Evolutionary conservation across 2,888 invertebrate genomes (phyloP).

Genomic region (Tetrapedia diversipes): DNA sequence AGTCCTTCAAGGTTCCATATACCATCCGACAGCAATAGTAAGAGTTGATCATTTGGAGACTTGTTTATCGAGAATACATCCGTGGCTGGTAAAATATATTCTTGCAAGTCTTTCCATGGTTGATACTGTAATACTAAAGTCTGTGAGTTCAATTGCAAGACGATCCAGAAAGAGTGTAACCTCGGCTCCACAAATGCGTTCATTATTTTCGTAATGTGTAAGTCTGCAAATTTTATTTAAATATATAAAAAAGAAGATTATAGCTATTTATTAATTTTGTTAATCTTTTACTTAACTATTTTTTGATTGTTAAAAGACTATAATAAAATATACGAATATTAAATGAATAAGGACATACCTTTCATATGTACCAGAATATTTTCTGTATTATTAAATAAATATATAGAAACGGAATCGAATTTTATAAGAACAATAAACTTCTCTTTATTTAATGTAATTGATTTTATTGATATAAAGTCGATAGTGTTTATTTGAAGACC

Average conservation of each 20-base stretch:
- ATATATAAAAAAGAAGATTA: background rate
- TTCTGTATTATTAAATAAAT: background rate
- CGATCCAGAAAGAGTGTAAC: constrained; percentile 71
- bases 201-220: constrained; percentile 65
- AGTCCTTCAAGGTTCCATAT: constrained; percentile 75
- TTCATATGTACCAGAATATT: constrained; percentile 8
- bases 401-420: constrained; percentile 43
- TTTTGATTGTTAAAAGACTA: background rate
- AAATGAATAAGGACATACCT: constrained; percentile 33
- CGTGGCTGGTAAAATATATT: constrained; percentile 64
- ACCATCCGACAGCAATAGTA: constrained; percentile 73
- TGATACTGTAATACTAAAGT: constrained; percentile 72
- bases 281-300: no score
- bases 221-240: constrained; percentile 54
- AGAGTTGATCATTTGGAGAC: constrained; percentile 65
- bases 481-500: constrained; percentile 14
- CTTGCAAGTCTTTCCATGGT: constrained; percentile 60
- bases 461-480: constrained; percentile 37
- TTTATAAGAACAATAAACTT: constrained; percentile 49
- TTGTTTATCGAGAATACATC: constrained; percentile 51
- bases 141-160: constrained; percentile 58
- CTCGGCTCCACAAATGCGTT: constrained; percentile 62
- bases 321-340: background rate
- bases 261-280: no score
- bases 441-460: constrained; percentile 30